Evolutionary conservation across 1,140 invertebrate species (phyloP), one percentile per base, ranked within the genome.

Genomic region (Cydia splendana): DNA sequence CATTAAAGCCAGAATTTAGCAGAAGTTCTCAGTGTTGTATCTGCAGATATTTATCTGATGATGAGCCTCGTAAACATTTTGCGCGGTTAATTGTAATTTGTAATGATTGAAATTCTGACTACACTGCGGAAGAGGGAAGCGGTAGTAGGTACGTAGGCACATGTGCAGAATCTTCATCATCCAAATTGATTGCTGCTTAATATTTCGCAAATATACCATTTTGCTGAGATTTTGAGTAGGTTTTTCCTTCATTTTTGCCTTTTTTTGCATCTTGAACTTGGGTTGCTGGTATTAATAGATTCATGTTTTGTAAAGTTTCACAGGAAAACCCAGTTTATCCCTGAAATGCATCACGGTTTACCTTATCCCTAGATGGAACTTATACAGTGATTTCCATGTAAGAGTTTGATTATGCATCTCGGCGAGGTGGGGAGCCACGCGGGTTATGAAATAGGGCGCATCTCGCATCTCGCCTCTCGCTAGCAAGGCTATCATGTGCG

Each of bases 361-460:
- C 34, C 67, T 71, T 12, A 71, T 71, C 67, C 30, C 30, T 38
- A 38, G 75, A 73, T 78, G 74, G 45, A 79, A 78, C 77, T 84
- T 81, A 24, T 62, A 24, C 57, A 62, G 57, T 62, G n/a, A 62
- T 84, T 81, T 78, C 81, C 69, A 53, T 76, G 38, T 9, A 38
- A 38, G 28, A 51, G 53, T 76, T 28, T 10, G 12, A 30, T 10
- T 12, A 57, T 78, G 67, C 67, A 77, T 65, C 75, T 65, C 53
- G 34, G 53, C 76, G 53, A 38, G 42, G 51, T 38, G 38, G 34
- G 45, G 13, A 38, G 57, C 65, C 15, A 71, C 67, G 48, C 12
- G 34, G 38, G 78, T 89, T 88, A 88, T 85, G 82, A 91, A 90
- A 90, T 89, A 89, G 80, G 83, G 84, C 87, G 87, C 87, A 88